Evolutionary conservation across 2,888 invertebrate genomes (phyloP).

Genomic region (Priocnemis perturbator): DNA sequence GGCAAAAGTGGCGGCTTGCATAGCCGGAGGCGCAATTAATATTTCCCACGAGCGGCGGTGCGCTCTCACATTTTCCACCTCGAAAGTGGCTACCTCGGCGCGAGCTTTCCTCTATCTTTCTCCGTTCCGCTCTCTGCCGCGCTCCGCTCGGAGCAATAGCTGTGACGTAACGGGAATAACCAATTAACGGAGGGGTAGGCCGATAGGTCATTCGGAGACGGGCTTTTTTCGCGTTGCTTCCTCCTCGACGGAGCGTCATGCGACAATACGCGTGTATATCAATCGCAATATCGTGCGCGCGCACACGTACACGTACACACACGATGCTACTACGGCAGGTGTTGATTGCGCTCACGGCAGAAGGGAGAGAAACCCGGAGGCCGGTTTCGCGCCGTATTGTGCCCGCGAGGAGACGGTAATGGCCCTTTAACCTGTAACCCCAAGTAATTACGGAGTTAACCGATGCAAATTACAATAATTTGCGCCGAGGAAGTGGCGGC

Average conservation of each 20-base stretch:
- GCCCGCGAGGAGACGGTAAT: constrained; percentile 62
- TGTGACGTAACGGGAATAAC: constrained; percentile 38
- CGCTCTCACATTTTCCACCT: constrained; percentile 34
- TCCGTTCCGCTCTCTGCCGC: constrained; percentile 5
- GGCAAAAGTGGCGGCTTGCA: constrained; percentile 30
- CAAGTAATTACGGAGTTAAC: constrained; percentile 68
- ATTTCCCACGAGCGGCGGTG: constrained; percentile 19
- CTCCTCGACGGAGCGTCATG: no score
- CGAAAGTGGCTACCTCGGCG: constrained; percentile 16
- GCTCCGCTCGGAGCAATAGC: constrained; percentile 25
- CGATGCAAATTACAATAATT: constrained; percentile 71
- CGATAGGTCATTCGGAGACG: constrained; percentile 16
- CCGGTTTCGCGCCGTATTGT: constrained; percentile 43
- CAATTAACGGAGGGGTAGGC: constrained; percentile 41
- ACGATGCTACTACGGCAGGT: constrained; percentile 42
- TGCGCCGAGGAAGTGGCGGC: constrained; percentile 58
- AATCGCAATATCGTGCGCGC: no score
- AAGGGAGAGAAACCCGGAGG: constrained; percentile 39
- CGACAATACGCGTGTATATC: no score
- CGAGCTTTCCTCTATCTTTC: neutral
- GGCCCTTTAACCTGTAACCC: constrained; percentile 67
- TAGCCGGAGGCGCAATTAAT: constrained; percentile 46
- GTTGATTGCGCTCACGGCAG: constrained; percentile 54
- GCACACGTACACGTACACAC: no score
- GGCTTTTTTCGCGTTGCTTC: no score